A percentile compares a stretch with the other conserved stretches of the same genome.
phyloP scores from a whole-genome alignment of 2,113 vertebrate genomes.

The Nematolebias whitei region DNA sequence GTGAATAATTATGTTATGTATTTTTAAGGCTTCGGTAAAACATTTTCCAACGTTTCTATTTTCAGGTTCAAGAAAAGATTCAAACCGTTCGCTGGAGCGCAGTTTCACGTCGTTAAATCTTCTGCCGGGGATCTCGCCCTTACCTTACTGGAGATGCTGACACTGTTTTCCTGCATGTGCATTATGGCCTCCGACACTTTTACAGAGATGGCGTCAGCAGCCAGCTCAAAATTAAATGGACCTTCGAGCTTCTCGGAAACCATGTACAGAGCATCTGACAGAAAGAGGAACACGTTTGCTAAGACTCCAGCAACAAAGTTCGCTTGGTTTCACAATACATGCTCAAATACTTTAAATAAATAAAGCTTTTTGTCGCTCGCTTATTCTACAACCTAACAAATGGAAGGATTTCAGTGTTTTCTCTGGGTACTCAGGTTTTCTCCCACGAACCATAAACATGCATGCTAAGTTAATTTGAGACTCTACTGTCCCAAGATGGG shows the following conservation, averaged over 20 bases:
- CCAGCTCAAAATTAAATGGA: slow-evolving; percentile 88
- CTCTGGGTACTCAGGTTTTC: too few relatives aligned
- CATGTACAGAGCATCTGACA: slow-evolving; percentile 83
- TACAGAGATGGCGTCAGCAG: slow-evolving; percentile 85
- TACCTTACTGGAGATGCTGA: slow-evolving; percentile 86
- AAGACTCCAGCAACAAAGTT: neutral
- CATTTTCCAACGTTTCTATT: neutral
- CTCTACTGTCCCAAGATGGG: too few relatives aligned
- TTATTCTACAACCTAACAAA: slow-evolving; percentile 6
- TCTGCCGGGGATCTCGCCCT: neutral
- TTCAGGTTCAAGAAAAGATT: neutral
- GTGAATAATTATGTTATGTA: slow-evolving; percentile 2
- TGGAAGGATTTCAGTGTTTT: neutral
- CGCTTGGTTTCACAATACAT: neutral
- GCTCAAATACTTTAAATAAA: neutral
- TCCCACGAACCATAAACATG: too few relatives aligned
- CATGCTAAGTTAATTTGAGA: too few relatives aligned
- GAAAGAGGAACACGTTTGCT: neutral
- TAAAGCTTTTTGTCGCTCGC: neutral
- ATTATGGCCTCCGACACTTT: slow-evolving; percentile 90
- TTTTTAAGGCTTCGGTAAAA: slow-evolving; percentile 1
- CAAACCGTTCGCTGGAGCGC: neutral
- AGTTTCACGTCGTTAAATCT: neutral
- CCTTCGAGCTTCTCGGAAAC: slow-evolving; percentile 87
- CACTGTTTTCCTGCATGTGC: slow-evolving; percentile 89